phyloP scores from a whole-genome alignment of 1,140 invertebrate genomes.

The Lasaia peninsularis region DNA sequence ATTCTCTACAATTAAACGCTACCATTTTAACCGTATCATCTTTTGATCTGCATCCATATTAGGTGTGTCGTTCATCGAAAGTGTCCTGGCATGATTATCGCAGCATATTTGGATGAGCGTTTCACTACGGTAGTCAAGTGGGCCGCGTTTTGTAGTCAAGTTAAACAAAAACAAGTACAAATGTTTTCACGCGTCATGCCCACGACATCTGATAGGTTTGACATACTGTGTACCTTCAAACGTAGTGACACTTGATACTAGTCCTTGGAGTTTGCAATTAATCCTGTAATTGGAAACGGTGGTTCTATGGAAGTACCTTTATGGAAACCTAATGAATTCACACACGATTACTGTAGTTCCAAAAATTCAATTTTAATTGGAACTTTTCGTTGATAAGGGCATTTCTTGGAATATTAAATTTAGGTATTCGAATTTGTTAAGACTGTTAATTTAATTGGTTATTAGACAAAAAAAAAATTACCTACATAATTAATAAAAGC shows the following conservation, averaged over 20 bases:
- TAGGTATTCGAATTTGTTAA: too few species aligned
- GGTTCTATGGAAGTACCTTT: too few species aligned
- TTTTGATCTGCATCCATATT: constrained; percentile 23
- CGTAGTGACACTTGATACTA: constrained; percentile 40
- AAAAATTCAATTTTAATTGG: too few species aligned
- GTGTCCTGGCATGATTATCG: constrained; percentile 37
- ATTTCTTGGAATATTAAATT: too few species aligned
- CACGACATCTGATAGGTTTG: constrained; percentile 53
- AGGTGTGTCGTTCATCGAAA: constrained; percentile 52
- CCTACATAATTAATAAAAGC: too few species aligned
- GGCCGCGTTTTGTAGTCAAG: constrained; percentile 46
- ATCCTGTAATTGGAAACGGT: constrained; percentile 13
- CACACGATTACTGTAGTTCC: too few species aligned
- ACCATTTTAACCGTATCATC: constrained; percentile 30
- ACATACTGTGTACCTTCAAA: constrained; percentile 40
- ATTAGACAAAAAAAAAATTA: too few species aligned
- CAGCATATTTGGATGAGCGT: constrained; percentile 38
- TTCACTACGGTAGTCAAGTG: constrained; percentile 66
- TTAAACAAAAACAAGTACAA: background rate
- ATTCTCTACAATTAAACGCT: constrained; percentile 31
- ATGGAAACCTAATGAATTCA: too few species aligned
- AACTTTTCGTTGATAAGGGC: too few species aligned
- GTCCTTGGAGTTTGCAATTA: constrained; percentile 31
- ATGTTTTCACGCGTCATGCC: constrained; percentile 24
- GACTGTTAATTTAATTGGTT: too few species aligned